Evolutionary conservation across 2,797 vertebrate genomes (phyloP), one percentile per base, ranked within the genome.

Genomic region (Pagetopsis macropterus): DNA sequence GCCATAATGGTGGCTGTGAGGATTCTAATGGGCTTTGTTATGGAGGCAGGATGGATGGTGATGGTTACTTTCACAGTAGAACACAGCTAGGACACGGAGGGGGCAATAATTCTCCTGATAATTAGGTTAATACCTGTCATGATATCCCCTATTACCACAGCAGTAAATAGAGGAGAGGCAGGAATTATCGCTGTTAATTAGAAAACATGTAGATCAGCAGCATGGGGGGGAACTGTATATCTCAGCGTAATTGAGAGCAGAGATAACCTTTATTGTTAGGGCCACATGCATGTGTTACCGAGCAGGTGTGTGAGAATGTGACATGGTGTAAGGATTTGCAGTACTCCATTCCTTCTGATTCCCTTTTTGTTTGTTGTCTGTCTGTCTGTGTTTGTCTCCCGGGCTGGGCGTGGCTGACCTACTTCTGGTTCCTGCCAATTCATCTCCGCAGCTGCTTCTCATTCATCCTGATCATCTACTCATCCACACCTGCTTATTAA

Each of bases 91-190:
- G 70, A 79, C 80, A 83, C 62, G 76, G 56, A 82, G 69, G 50
- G 61, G 68, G 81, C 88, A 45, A 83, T 88, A 86, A 91, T 81
- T 92, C 88, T 90, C 76, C 70, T 75, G 81, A 82, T 91, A 92
- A 92, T 92, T 93, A 84, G 81, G 70, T 88, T 91, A 93, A 91
- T 89, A 87, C 87, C 85, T 90, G 87, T 91, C 86, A 88, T 88
- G 80, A 91, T 90, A 77, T 84, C 84, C 80, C 70, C 83, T 88
- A 90, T 92, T 89, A 90, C 70, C 73, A 71, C 58, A 61, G 87
- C 82, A 83, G 84, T 91, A 87, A 90, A 91, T 78, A 82, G 76
- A 80, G 75, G 65, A 80, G 77, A 63, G 86, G 62, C 59, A 75
- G 70, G 65, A 88, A 84, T 88, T 74, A 90, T 88, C 6, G 65